Evolutionary conservation across 1,140 invertebrate genomes (phyloP).

Genomic region (Physella acuta): DNA sequence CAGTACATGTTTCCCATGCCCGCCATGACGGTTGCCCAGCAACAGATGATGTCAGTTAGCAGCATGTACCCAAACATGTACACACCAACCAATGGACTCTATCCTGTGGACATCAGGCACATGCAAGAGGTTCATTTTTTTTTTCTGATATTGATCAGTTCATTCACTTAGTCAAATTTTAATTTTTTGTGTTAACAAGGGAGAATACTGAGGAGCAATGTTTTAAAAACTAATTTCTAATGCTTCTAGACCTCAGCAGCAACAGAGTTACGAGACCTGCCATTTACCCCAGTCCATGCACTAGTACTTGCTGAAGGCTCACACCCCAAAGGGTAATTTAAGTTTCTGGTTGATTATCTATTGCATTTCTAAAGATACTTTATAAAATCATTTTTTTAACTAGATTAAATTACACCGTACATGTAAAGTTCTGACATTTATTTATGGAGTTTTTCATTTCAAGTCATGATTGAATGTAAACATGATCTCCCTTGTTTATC

Average conservation of each 20-base stretch:
- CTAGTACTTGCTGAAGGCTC: conserved; percentile 45
- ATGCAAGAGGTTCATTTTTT: conserved; percentile 20
- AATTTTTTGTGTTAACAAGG: too few relatives aligned
- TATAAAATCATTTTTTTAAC: too few relatives aligned
- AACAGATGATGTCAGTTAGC: conserved; percentile 20
- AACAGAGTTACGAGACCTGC: conserved; percentile 49
- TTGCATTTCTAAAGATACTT: too few relatives aligned
- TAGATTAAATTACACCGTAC: too few relatives aligned
- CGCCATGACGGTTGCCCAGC: conserved; percentile 22
- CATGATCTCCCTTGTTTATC: too few relatives aligned
- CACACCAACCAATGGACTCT: conserved; percentile 1
- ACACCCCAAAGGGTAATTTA: conserved; percentile 17
- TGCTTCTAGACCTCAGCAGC: conserved; percentile 16
- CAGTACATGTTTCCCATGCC: conserved; percentile 10
- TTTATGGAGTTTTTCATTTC: too few relatives aligned
- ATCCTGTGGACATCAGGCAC: conserved; percentile 26
- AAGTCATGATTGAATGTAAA: too few relatives aligned
- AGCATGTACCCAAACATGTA: conserved; percentile 17
- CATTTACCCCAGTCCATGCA: conserved; percentile 47
- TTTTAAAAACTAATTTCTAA: too few relatives aligned
- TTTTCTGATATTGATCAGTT: not conserved
- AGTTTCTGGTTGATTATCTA: too few relatives aligned
- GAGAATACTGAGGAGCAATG: not conserved
- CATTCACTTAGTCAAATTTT: too few relatives aligned
- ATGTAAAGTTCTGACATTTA: too few relatives aligned